Base-by-base conservation (phyloP, 2,888 invertebrate genomes). In the Cancer borealis region DNA sequence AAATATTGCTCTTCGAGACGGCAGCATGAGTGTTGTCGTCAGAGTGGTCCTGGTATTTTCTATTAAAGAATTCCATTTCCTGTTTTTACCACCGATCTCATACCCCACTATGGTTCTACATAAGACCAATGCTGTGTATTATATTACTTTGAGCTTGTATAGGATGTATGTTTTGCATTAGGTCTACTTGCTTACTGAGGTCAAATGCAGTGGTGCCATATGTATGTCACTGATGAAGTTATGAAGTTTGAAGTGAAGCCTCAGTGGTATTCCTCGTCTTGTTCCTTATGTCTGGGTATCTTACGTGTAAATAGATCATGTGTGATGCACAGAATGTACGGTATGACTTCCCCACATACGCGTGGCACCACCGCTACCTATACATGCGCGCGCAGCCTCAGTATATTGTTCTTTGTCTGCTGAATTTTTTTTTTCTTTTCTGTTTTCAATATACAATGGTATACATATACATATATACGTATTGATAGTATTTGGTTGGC, bases 381-480 rank as follows among this genome's bases (percentile, higher is more conserved):
- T 79, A 79, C 79, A 79, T 79, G 79, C 79, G 79, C 79, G 79
- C 79, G 79, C 79, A 30, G 30, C 8, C 30, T 6, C 30, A 4
- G 8, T 10, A 10, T 30, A 6, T 66, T 66, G 66, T 21, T n/a
- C n/a, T 66, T 66, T 54, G 54, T 54, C 54, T 17, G 6, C 54
- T 17, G 54, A 17, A 54, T 54, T 12, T 0, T 10, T 54, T 73
- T 73, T 73, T 73, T 21, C n/a, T 26, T 73, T 26, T 73, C n/a
- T 3, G 4, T 73, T 26, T 3, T 0, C 3, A 21, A 45, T 21
- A 88, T 60, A 45, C 8, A 66, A 46, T 4, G 26, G 30, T 92
- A 88, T 92, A 88, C 79, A 87, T 88, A 54, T 92, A 88, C 87
- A 54, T 30, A 88, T 92, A 87, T 87, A 87, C 49, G 46, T 92